Conservation (phyloP, 2,888 invertebrate species). For the Meghimatium bilineatum region DNA sequence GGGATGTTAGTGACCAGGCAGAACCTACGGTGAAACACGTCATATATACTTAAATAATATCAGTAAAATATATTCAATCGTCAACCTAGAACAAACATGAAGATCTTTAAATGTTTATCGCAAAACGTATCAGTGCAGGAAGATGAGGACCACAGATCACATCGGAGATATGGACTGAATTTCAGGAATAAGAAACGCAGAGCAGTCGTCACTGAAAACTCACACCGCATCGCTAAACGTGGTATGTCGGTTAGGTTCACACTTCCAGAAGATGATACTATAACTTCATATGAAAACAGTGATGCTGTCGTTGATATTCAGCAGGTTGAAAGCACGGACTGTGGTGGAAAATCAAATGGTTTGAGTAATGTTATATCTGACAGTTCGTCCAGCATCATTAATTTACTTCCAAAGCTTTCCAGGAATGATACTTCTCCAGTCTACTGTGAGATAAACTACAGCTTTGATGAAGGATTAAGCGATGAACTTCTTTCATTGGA, state of each 20-base stretch:
- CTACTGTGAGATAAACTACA: too few species aligned
- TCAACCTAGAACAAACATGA: neutral
- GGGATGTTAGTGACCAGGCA: too few species aligned
- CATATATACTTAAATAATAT: neutral
- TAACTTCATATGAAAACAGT: neutral
- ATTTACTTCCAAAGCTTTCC: too few species aligned
- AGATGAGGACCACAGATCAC: neutral
- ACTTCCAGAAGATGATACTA: neutral
- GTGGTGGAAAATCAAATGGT: too few species aligned
- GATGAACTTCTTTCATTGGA: too few species aligned
- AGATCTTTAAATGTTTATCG: constrained; percentile 30
- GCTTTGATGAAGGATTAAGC: too few species aligned
- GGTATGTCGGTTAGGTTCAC: neutral
- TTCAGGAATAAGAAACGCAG: constrained; percentile 27
- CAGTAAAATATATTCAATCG: neutral
- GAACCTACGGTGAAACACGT: too few species aligned
- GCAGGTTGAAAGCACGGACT: too few species aligned
- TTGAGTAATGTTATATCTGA: too few species aligned
- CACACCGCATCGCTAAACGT: neutral
- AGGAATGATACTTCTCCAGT: too few species aligned
- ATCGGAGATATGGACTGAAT: neutral
- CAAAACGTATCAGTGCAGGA: constrained; percentile 20
- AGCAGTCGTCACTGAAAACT: neutral
- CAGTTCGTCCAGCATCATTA: too few species aligned
- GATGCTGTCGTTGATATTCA: too few species aligned